Evolutionary conservation across 2,888 invertebrate genomes (phyloP), one percentile per base, ranked within the genome.

Genomic region (Cosmia pyralina): DNA sequence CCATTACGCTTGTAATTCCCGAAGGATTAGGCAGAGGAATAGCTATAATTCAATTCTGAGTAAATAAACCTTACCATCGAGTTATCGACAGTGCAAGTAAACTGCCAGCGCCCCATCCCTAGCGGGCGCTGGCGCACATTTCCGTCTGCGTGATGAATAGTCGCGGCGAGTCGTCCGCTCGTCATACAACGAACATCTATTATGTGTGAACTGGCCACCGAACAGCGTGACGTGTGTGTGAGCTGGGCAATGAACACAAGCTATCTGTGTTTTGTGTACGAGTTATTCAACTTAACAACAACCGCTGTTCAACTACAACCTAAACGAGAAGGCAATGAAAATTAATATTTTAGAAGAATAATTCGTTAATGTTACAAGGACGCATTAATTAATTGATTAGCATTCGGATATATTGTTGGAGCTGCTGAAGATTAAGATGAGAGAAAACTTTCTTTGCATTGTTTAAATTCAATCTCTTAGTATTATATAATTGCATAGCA

Each of bases 131-230:
- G 77, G 84, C 84, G 88, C 86, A 84, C 88, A 85, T 81, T 86
- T 88, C 85, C 87, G 82, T 78, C 77, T 70, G 83, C 82, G 81
- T 89, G 89, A 88, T 89, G 81, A 84, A 88, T 89, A 82, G 87
- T 81, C 73, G 77, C 70, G 81, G 83, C 85, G 82, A 86, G 75
- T 85, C 82, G 84, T 76, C 75, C 71, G 77, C 74, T 76, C 84
- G 75, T 86, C 77, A 77, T 78, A 82, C 64, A 83, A 68, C 75
- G 69, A 77, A 69, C 83, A 80, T 85, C 63, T 81, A 83, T 84
- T 85, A 79, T 83, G 64, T 81, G 80, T 68, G 70, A 60, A 57
- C 76, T 81, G 41, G 69, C 59, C 74, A 66, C 67, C 55, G 69
- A 60, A 60, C 64, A 59, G 8, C 28, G 65, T 65, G 60, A 55